Conservation (phyloP, 1,140 invertebrate species). For the Hypsibius dujardini region DNA sequence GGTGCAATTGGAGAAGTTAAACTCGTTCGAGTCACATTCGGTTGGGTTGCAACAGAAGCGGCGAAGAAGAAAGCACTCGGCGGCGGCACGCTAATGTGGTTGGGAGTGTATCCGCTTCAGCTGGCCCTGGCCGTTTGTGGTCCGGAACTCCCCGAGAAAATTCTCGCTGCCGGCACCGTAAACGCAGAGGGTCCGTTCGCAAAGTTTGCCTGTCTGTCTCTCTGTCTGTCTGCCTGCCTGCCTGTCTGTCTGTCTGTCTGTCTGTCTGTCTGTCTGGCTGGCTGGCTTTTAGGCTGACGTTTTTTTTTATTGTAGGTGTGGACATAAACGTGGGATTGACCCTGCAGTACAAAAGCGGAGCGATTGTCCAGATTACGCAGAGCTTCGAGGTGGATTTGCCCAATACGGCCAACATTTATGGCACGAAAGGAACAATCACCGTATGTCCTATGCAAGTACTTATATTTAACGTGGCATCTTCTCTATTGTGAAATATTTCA, state of each 20-base stretch:
- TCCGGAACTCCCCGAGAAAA: conserved; percentile 42
- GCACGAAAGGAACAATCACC: not conserved
- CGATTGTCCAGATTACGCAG: conserved; percentile 43
- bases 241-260: no score
- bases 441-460: not conserved
- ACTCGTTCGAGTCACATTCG: conserved; percentile 47
- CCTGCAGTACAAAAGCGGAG: conserved; percentile 44
- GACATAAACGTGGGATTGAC: conserved; percentile 45
- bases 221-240: no score
- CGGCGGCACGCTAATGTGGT: conserved; percentile 58
- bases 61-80: conserved; percentile 44
- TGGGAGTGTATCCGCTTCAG: conserved; percentile 65
- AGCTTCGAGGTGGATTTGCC: not conserved
- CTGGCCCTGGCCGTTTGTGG: conserved; percentile 51
- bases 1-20: conserved; percentile 46
- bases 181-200: conserved; percentile 3
- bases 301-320: conserved; percentile 30
- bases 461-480: no score
- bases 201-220: no score
- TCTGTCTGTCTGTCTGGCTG: no score
- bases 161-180: conserved; percentile 22
- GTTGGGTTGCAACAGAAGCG: conserved; percentile 35
- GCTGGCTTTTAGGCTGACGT: no score
- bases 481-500: not conserved
- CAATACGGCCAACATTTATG: not conserved